Conservation (phyloP, 30 jellyfish, hydroid and myxozoan genomes). For the Kudoa iwatai region DNA sequence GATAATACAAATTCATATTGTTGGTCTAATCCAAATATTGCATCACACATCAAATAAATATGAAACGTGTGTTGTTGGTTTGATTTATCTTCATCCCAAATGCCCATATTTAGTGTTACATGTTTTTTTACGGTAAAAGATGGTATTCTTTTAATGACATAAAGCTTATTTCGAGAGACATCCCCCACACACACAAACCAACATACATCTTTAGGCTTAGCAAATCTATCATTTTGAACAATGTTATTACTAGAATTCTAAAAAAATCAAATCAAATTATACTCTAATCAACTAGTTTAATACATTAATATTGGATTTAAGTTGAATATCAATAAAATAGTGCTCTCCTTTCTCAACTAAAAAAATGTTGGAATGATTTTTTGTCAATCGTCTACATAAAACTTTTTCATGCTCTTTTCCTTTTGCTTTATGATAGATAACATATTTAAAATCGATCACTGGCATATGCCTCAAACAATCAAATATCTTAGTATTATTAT, state of each 20-base stretch:
- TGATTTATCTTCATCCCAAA: constrained; percentile 15
- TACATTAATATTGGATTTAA: too few relatives aligned
- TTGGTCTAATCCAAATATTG: constrained; percentile 50
- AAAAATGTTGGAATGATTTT: too few relatives aligned
- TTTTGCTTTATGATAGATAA: too few relatives aligned
- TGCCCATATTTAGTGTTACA: constrained; percentile 11
- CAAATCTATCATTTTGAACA: constrained; percentile 25
- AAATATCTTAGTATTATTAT: too few relatives aligned
- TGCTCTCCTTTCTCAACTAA: too few relatives aligned
- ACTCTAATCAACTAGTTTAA: too few relatives aligned
- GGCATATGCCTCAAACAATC: too few relatives aligned
- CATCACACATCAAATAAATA: constrained; percentile 31
- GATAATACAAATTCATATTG: constrained; percentile 21
- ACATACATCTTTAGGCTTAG: constrained; percentile 45
- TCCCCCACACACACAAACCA: constrained; percentile 57
- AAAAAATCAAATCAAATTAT: background rate
- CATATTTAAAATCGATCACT: too few relatives aligned
- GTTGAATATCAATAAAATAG: too few relatives aligned
- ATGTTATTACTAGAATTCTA: constrained; percentile 10
- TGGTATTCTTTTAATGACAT: constrained; percentile 38
- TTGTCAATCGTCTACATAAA: too few relatives aligned
- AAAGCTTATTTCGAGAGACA: constrained; percentile 11
- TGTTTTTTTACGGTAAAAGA: constrained; percentile 6
- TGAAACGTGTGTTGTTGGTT: constrained; percentile 14
- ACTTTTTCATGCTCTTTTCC: too few relatives aligned